Conservation (phyloP, 2,113 vertebrate species). For the human region DNA sequence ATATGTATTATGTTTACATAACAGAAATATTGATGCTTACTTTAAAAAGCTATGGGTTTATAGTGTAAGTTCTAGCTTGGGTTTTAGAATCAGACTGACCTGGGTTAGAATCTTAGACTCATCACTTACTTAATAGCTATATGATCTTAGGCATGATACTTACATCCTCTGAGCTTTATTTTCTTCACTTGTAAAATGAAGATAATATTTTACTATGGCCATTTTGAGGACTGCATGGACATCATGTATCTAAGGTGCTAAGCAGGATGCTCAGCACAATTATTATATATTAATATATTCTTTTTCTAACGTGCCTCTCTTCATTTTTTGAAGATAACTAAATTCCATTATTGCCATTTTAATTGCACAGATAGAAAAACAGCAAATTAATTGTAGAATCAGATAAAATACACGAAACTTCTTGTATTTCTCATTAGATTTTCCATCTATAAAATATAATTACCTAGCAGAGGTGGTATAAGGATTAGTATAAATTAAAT, state of each 20-base stretch:
- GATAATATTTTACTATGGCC: not conserved
- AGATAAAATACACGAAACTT: not conserved
- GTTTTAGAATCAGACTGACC: not conserved
- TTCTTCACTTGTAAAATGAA: not conserved
- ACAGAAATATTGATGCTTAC: not conserved
- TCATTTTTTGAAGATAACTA: not conserved
- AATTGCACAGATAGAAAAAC: not conserved
- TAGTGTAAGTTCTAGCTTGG: not conserved
- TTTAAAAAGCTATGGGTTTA: not conserved
- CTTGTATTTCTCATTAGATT: not conserved
- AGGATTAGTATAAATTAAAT: constrained; percentile 6
- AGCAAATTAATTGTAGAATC: not conserved
- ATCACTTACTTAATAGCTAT: not conserved
- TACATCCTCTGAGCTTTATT: not conserved
- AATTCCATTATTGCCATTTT: not conserved
- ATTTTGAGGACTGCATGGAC: not conserved
- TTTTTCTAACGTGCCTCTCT: not conserved
- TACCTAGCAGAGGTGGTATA: not conserved
- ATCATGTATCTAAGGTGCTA: not conserved
- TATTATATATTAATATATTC: not conserved
- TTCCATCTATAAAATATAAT: constrained; percentile 1
- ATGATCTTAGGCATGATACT: not conserved
- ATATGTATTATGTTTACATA: not conserved
- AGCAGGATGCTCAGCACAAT: not conserved
- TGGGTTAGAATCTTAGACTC: not conserved